A percentile compares a stretch with the other conserved stretches of the same genome.
These are phyloP conservation scores for Papilio machaon DNA, from an alignment of 1,140 invertebrate species.

Conservation along the genomic window DNA sequence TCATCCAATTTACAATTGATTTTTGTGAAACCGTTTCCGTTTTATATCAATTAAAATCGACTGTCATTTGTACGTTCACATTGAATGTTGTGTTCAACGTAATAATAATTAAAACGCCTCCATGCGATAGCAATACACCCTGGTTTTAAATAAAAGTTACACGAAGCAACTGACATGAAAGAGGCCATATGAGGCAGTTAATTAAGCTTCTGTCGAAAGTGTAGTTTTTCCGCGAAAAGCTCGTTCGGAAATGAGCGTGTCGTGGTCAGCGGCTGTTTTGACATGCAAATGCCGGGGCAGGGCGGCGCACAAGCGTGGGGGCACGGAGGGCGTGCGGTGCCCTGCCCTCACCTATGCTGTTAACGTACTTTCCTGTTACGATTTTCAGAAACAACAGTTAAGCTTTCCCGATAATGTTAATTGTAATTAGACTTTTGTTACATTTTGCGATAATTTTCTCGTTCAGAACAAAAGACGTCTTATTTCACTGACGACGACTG, in stretches of 20 bases:
- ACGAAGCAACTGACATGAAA: slow-evolving; percentile 37
- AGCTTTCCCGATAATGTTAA: slow-evolving; percentile 20
- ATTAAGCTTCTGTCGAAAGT: slow-evolving; percentile 50
- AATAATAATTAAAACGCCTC: slow-evolving; percentile 42
- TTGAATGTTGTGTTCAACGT: neutral
- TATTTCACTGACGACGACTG: neutral
- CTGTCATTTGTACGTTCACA: slow-evolving; percentile 15
- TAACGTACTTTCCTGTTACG: slow-evolving; percentile 23
- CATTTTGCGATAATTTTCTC: neutral
- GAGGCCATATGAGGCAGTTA: slow-evolving; percentile 42
- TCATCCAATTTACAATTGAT: neutral
- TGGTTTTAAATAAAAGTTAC: slow-evolving; percentile 40
- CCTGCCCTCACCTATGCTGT: slow-evolving; percentile 33
- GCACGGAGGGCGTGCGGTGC: slow-evolving; percentile 44
- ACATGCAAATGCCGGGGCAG: slow-evolving; percentile 65
- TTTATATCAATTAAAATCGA: slow-evolving; percentile 20
- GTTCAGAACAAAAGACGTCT: neutral
- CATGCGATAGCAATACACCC: slow-evolving; percentile 29
- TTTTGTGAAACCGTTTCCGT: neutral
- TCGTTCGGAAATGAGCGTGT: slow-evolving; percentile 68
- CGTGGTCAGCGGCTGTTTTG: slow-evolving; percentile 64
- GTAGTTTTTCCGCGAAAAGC: slow-evolving; percentile 56
- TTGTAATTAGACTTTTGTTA: neutral
- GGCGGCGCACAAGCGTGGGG: neutral
- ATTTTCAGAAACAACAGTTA: slow-evolving; percentile 24